Evolutionary conservation across 2,113 vertebrate genomes (phyloP).

Genomic region (Psilopogon haemacephalus): DNA sequence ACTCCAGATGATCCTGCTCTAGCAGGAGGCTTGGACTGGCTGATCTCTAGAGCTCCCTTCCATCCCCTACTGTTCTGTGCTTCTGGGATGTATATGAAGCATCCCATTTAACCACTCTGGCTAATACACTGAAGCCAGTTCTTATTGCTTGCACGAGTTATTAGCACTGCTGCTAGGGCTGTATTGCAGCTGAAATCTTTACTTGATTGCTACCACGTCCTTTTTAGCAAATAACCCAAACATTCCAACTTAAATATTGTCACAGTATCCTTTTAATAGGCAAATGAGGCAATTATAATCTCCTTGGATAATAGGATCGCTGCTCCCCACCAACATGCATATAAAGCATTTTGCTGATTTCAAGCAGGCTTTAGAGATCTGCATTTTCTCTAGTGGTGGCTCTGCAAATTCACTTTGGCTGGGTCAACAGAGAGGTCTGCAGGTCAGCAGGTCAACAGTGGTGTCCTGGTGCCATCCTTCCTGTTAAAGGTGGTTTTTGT

Average conservation of each 20-base stretch:
- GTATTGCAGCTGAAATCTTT: constrained; percentile 39
- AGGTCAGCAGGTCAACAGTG: not conserved
- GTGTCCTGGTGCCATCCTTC: not conserved
- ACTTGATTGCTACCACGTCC: constrained; percentile 60
- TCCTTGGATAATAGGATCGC: constrained; percentile 43
- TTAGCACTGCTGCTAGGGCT: not conserved
- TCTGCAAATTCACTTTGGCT: not conserved
- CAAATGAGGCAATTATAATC: constrained; percentile 62
- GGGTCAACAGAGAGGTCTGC: not conserved
- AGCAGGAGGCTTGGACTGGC: no score
- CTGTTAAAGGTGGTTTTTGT: not conserved
- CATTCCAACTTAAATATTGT: constrained; percentile 61
- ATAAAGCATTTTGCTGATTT: constrained; percentile 2
- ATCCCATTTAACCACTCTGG: not conserved
- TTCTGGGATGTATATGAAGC: not conserved
- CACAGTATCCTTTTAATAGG: constrained; percentile 48
- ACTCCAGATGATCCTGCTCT: no score
- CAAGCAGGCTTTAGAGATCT: not conserved
- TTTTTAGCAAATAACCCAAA: constrained; percentile 63
- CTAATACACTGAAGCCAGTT: constrained; percentile 12
- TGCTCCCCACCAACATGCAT: constrained; percentile 12
- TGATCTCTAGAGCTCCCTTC: no score
- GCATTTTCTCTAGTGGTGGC: not conserved
- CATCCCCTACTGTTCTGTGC: no score
- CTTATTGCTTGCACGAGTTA: constrained; percentile 26